Percentiles rank a stretch among this genome's conserved stretches.
These are phyloP conservation scores for Brachymystax lenok DNA, from an alignment of 2,797 vertebrate species.

Conservation along the genomic window DNA sequence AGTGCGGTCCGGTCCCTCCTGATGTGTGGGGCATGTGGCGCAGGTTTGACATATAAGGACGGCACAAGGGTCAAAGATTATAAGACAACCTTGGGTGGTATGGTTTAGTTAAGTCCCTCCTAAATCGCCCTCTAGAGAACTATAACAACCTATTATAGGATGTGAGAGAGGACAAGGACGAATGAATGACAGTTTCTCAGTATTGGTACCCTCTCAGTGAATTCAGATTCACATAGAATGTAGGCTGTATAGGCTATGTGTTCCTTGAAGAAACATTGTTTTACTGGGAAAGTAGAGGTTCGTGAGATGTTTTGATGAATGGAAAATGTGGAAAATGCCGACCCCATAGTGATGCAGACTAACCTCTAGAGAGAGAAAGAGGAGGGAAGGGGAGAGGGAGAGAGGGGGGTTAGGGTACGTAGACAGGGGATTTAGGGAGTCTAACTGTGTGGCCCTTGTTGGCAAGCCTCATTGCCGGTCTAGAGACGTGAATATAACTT, in stretches of 20 bases:
- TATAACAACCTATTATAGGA: conserved; percentile 55
- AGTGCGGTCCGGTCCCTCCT: conserved; percentile 44
- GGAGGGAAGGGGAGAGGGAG: not conserved
- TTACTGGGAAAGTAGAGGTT: conserved; percentile 37
- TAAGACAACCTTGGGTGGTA: conserved; percentile 72
- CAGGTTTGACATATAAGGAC: conserved; percentile 52
- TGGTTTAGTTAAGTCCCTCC: conserved; percentile 44
- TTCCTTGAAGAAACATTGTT: conserved; percentile 24
- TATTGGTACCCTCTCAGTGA: conserved; percentile 16
- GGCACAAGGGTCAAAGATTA: conserved; percentile 63
- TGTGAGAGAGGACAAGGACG: conserved; percentile 43
- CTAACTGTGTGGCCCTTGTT: conserved; percentile 7
- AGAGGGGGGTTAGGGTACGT: not conserved
- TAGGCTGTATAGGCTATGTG: not conserved
- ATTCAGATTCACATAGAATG: conserved; percentile 13
- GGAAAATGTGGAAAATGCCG: conserved; percentile 2
- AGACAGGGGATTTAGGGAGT: not conserved
- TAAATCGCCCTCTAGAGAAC: conserved; percentile 56
- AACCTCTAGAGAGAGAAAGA: conserved; percentile 13
- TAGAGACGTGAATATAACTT: conserved; percentile 5
- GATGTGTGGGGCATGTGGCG: conserved; percentile 38
- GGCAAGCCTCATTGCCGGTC: conserved; percentile 16
- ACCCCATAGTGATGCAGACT: not conserved
- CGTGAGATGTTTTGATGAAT: conserved; percentile 22
- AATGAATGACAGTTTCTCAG: conserved; percentile 34